A percentile compares a stretch with the other conserved stretches of the same genome.
These are phyloP conservation scores for Pempheris klunzingeri DNA, from an alignment of 2,797 vertebrate genomes.

Conservation along the genomic window DNA sequence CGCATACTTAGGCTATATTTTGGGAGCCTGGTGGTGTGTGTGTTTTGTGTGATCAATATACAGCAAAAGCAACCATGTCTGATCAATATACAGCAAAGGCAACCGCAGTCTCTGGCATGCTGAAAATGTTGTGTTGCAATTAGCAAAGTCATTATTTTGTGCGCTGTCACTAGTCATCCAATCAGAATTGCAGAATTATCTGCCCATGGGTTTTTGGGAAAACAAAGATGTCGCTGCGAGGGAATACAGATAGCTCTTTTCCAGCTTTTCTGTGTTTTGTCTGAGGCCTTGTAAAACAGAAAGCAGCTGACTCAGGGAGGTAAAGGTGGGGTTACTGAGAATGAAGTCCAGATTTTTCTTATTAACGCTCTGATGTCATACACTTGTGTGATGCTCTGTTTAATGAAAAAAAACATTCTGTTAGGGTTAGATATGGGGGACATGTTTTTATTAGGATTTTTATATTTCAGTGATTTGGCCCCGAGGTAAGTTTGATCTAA, in stretches of 20 bases:
- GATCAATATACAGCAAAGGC: not conserved
- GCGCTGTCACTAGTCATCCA: not conserved
- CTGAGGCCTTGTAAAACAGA: not conserved
- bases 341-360: not conserved
- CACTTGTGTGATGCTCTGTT: not conserved
- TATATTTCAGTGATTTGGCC: constrained; percentile 1
- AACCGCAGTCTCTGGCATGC: not conserved
- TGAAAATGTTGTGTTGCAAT: not conserved
- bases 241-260: not conserved
- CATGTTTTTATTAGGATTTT: not conserved
- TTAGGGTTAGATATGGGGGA: not conserved
- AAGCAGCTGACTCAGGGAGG: not conserved
- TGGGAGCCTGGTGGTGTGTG: too few relatives aligned
- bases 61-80: constrained; percentile 1
- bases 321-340: not conserved
- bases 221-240: not conserved
- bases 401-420: constrained; percentile 13
- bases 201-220: not conserved
- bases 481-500: not conserved
- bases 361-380: not conserved
- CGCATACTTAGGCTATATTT: constrained; percentile 17
- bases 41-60: constrained; percentile 1
- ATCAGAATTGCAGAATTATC: constrained; percentile 6
- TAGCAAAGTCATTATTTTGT: not conserved
- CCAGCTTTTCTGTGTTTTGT: not conserved